Conservation (phyloP, 2,113 vertebrate species). For the Zosterops pallidus region DNA sequence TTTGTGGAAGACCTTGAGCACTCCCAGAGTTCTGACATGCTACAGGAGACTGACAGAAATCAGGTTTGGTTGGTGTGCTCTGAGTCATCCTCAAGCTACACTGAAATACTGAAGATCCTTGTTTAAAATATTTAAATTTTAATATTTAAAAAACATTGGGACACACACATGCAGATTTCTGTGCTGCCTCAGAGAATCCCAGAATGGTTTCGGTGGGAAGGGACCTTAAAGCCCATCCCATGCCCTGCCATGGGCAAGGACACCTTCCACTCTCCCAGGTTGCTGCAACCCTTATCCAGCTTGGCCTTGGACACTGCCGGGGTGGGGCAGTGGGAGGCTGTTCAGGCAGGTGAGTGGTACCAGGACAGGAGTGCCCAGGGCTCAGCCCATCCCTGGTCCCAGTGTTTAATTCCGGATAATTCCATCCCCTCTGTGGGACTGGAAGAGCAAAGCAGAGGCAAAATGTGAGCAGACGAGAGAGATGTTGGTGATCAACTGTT, state of each 20-base stretch:
- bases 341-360: not conserved
- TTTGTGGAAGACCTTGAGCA: fast-evolving
- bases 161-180: fast-evolving
- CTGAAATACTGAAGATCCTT: not conserved
- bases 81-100: not conserved
- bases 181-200: not conserved
- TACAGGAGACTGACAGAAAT: not conserved
- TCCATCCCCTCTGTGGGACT: not conserved
- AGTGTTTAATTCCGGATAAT: not conserved
- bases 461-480: not conserved
- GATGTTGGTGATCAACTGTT: not conserved
- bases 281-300: not conserved
- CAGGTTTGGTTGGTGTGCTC: not conserved
- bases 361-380: not conserved
- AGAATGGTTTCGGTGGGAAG: not conserved
- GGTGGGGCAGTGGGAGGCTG: not conserved
- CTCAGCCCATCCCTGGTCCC: fast-evolving
- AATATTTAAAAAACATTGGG: not conserved
- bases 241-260: not conserved
- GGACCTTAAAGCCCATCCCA: not conserved
- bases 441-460: not conserved
- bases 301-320: not conserved
- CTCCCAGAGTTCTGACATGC: fast-evolving
- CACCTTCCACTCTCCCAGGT: not conserved
- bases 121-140: not conserved